Base-by-base conservation (phyloP, 2,888 invertebrate species). In the Cataglyphis albicans region DNA sequence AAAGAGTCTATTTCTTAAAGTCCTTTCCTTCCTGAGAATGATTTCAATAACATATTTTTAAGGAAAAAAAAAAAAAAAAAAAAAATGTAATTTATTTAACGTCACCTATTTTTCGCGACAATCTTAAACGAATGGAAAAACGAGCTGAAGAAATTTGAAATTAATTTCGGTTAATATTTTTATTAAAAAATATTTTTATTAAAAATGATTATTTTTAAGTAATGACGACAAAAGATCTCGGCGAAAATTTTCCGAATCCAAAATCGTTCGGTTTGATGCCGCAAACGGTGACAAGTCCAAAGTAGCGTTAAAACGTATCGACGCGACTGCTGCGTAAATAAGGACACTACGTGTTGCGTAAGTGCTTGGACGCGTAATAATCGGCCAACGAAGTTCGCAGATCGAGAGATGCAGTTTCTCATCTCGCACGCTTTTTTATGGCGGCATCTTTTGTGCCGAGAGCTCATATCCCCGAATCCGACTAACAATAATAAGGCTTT, bases 391-490 rank as follows among this genome's bases (percentile, higher is more conserved):
- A 74, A 38, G 68, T 32, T n/a, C 83, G 41, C 41, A 63, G 78
- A 76, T 76, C 88, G 86, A 87, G 87, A 89, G 86, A 87, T 86
- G 88, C 90, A 41, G 9, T 41, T 38, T 29, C 29, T 57, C n/a
- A n/a, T 76, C n/a, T 25, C 35, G 35, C 35, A 38, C 32, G 15
- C 12, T 15, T 38, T 25, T 48, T 63, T 48, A 25, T 48, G 75
- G 7, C 21, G 21, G 15, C 38, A 25, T n/a, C 52, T 44, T 12
- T 18, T 25, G 18, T 35, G 29, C 25, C 38, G 64, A 5, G 64
- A 12, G 18, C 29, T n/a, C 65, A 41, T 25, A 41, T 6, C 35
- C 55, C 35, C 48, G 48, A 18, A 64, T 15, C 35, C 32, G 29
- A 5, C 6, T 6, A 35, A 35, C 6, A 35, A 35, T 35, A 35